Conservation (phyloP, 2,888 invertebrate species). For the Ormyrus nitidulus region DNA sequence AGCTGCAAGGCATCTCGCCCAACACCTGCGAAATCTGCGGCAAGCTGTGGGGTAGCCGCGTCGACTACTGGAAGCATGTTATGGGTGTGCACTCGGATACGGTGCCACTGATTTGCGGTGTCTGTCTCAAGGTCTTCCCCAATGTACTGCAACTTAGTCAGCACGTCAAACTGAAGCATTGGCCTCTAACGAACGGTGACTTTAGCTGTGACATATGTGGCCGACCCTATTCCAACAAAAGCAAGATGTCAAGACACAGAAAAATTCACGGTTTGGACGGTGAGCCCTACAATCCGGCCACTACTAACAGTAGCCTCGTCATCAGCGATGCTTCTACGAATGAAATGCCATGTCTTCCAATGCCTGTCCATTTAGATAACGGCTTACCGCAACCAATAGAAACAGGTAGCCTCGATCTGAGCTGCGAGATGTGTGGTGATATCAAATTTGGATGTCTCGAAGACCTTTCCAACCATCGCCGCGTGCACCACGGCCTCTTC, state of each 20-base stretch:
- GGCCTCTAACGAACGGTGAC: slow-evolving; percentile 75
- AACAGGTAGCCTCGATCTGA: slow-evolving; percentile 55
- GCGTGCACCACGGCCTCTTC: slow-evolving; percentile 77
- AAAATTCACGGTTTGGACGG: slow-evolving; percentile 74
- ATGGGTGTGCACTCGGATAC: slow-evolving; percentile 77
- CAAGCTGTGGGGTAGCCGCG: slow-evolving; percentile 76
- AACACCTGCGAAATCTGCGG: slow-evolving; percentile 76
- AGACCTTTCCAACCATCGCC: slow-evolving; percentile 77
- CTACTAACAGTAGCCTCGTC: slow-evolving; percentile 43
- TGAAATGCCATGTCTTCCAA: slow-evolving; percentile 40
- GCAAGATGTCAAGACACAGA: slow-evolving; percentile 76
- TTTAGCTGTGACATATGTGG: slow-evolving; percentile 77
- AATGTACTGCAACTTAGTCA: slow-evolving; percentile 73
- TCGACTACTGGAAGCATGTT: slow-evolving; percentile 77
- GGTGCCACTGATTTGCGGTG: slow-evolving; percentile 76
- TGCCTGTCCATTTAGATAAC: slow-evolving; percentile 43
- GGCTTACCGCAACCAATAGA: slow-evolving; percentile 54
- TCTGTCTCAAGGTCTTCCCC: slow-evolving; percentile 76
- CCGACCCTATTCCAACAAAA: slow-evolving; percentile 76
- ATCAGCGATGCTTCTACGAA: slow-evolving; percentile 47
- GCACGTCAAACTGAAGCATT: slow-evolving; percentile 75
- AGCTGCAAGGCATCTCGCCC: slow-evolving; percentile 74
- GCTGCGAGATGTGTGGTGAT: slow-evolving; percentile 70
- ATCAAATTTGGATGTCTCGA: slow-evolving; percentile 75
- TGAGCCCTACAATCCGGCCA: slow-evolving; percentile 55